Evolutionary conservation across 2,113 vertebrate genomes (phyloP), one percentile per base, ranked within the genome.

Genomic region (Chauna torquata): DNA sequence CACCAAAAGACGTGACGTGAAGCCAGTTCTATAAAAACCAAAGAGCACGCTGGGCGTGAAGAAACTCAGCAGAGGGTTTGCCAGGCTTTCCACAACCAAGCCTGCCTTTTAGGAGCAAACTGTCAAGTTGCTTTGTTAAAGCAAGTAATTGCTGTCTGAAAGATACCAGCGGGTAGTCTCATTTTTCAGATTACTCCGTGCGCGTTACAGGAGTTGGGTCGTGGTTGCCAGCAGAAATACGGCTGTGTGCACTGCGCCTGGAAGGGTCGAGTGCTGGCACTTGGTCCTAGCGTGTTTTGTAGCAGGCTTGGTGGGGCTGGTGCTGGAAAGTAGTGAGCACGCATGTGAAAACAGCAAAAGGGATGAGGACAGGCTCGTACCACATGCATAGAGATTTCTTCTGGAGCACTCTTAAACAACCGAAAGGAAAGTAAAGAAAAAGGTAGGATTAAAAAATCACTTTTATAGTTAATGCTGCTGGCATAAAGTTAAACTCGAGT

Each of bases 231-330:
- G 23, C n/a, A 14, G 20, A 14, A 68, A 34, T 3, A 0, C 11
- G 27, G 3, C 47, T 44, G 16, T 7, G 36, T 18, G 68, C 34
- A 32, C 18, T 0, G n/a, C 4, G 78, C 65, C 69, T 24, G 64
- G 36, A 1, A 10, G 50, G 5, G 14, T 19, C 24, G 24, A 0
- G 57, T 0, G 47, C 58, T 7, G 32, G 2, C 2, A 0, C 36
- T 30, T 0, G 44, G 34, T 10, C 12, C 0, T 0, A 4, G 54
- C 12, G 23, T 7, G 62, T 22, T 64, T 25, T 23, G 70, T 68
- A 30, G 11, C 40, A 15, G 82, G n/a, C 49, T 12, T 5, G 30
- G 1, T n/a, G 16, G 2, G 24, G 54, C n/a, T 20, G 66, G 5
- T 82, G 85, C 28, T 42, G 36, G 12, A 9, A 11, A 23, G 52